A percentile compares a stretch with the other conserved stretches of the same genome.
These are phyloP conservation scores for Paedocypris sp. DNA, from an alignment of 2,113 vertebrate genomes.

Conservation along the genomic window DNA sequence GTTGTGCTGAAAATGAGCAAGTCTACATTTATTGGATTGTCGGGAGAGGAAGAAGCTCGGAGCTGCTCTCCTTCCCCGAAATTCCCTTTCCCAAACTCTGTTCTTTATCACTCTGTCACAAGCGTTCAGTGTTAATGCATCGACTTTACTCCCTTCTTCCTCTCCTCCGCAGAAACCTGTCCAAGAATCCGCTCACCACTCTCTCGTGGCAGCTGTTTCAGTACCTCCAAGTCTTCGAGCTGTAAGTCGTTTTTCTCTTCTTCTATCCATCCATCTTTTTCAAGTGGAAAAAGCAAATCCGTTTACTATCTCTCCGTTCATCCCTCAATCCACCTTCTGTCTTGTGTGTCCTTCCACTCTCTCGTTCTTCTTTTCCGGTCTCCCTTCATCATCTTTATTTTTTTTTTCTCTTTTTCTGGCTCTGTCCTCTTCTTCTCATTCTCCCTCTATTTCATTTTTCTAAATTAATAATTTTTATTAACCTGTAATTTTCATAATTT, in stretches of 20 bases:
- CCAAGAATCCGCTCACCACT: conserved; percentile 74
- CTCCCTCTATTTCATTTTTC: no score
- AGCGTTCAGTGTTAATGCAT: not conserved
- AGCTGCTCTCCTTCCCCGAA: not conserved
- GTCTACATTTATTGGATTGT: conserved; percentile 33
- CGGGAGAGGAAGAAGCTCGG: not conserved
- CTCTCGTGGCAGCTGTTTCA: conserved; percentile 82
- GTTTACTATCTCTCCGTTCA: no score
- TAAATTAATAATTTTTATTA: no score
- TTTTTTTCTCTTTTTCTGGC: no score
- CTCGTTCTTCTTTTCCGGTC: no score
- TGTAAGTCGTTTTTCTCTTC: conserved; percentile 63
- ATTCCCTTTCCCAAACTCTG: conserved; percentile 14
- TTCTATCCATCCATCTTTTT: not conserved
- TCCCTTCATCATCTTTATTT: no score
- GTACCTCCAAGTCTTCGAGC: conserved; percentile 72
- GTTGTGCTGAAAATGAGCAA: conserved; percentile 39
- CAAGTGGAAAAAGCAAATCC: no score
- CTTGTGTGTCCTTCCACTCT: no score
- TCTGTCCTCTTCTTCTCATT: no score
- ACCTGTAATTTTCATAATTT: no score
- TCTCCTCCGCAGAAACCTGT: conserved; percentile 66
- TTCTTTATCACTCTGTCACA: conserved; percentile 20
- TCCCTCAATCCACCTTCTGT: no score
- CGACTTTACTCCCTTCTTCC: not conserved